These are phyloP conservation scores for Ciconia stormi DNA, from an alignment of 2,113 vertebrate genomes.

Conservation along the genomic window DNA sequence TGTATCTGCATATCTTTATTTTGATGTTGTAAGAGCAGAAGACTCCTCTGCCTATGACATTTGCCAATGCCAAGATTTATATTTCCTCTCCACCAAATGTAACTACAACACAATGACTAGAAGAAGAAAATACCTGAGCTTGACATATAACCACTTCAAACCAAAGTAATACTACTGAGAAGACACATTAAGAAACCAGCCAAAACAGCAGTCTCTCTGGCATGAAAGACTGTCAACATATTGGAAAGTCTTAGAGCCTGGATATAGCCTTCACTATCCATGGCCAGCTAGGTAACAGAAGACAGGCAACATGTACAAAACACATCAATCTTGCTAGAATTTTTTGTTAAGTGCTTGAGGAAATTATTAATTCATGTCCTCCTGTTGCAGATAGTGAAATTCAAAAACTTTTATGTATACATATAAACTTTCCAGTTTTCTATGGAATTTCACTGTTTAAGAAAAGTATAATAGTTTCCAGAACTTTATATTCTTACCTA, in stretches of 20 bases:
- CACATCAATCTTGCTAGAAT: not conserved
- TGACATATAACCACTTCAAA: not conserved
- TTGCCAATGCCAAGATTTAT: not conserved
- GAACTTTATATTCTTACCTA: not conserved
- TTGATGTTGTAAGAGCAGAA: not conserved
- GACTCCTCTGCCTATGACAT: not conserved
- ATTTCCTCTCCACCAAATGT: not conserved
- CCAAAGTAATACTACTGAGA: not conserved
- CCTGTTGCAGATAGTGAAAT: not conserved
- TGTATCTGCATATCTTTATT: not conserved
- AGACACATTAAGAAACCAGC: not conserved
- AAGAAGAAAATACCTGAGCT: not conserved
- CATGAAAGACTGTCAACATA: not conserved
- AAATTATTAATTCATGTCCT: not conserved
- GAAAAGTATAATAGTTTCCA: not conserved
- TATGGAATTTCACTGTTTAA: not conserved
- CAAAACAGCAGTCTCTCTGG: not conserved
- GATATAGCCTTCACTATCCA: not conserved
- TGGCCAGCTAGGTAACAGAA: not conserved
- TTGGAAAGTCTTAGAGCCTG: not conserved
- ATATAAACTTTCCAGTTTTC: not conserved
- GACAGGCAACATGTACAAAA: not conserved
- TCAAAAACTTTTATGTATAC: not conserved
- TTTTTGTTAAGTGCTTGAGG: not conserved
- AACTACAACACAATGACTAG: not conserved